phyloP scores from a whole-genome alignment of 2,113 vertebrate genomes.

The Tachysurus fulvidraco region DNA sequence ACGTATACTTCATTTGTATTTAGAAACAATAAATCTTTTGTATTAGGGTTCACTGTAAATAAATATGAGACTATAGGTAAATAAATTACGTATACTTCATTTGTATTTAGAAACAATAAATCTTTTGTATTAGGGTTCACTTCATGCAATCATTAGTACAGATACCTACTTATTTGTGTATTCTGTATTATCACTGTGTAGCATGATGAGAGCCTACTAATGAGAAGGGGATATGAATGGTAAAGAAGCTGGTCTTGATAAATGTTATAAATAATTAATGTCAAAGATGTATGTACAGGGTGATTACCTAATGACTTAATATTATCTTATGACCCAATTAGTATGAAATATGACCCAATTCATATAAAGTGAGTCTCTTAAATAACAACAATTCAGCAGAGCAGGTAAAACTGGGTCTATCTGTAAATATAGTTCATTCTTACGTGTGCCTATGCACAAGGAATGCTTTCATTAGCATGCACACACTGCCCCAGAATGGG shows the following conservation, averaged over 20 bases:
- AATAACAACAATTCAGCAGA: slow-evolving; percentile 54
- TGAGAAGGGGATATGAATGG: neutral
- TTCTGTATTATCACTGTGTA: neutral
- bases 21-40: neutral
- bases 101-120: neutral
- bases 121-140: neutral
- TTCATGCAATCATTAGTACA: neutral
- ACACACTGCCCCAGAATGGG: neutral
- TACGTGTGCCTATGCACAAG: neutral
- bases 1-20: neutral
- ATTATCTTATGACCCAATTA: neutral
- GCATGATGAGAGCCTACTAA: neutral
- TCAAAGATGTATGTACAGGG: neutral
- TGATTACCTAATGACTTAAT: neutral
- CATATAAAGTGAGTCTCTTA: neutral
- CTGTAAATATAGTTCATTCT: neutral
- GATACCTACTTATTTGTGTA: neutral
- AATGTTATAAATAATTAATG: neutral
- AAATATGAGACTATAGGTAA: no score
- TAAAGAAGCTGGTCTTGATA: neutral
- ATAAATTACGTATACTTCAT: neutral
- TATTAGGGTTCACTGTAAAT: neutral
- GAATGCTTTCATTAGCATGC: neutral
- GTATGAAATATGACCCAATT: neutral
- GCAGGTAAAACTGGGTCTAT: neutral